These are phyloP conservation scores for Nephrocerus scutellatus DNA, from an alignment of 2,888 invertebrate species.

Conservation along the genomic window DNA sequence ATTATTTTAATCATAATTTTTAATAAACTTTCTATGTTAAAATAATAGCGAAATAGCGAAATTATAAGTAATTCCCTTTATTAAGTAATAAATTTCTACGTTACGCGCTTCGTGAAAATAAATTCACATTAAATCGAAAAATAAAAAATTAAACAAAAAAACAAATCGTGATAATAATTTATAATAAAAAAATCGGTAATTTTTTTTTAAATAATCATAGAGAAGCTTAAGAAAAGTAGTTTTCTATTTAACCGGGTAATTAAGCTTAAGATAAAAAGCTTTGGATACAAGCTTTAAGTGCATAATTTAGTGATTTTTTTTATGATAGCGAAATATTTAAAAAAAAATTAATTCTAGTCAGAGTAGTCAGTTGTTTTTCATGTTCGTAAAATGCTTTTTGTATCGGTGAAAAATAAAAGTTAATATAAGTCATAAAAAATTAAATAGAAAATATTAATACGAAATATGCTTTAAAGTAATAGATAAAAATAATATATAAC, in stretches of 20 bases:
- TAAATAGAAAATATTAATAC: slow-evolving; percentile 4
- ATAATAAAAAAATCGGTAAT: too few relatives aligned
- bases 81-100: too few relatives aligned
- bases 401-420: too few relatives aligned
- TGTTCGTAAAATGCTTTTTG: too few relatives aligned
- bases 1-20: slow-evolving; percentile 14
- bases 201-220: too few relatives aligned
- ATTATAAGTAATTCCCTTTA: slow-evolving; percentile 16
- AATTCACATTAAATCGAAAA: slow-evolving; percentile 1
- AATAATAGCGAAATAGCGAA: slow-evolving; percentile 6
- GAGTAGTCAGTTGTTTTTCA: too few relatives aligned
- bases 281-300: slow-evolving; percentile 1
- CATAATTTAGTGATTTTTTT: slow-evolving; percentile 4
- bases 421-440: too few relatives aligned
- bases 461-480: too few relatives aligned
- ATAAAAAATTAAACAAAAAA: neutral
- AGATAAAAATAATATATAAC: too few relatives aligned
- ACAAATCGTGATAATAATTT: too few relatives aligned
- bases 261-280: slow-evolving; percentile 5
- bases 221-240: too few relatives aligned
- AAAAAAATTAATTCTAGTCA: too few relatives aligned
- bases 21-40: slow-evolving; percentile 7
- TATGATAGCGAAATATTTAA: slow-evolving; percentile 8
- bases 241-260: neutral
- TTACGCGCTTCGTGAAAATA: slow-evolving; percentile 9